Evolutionary conservation across 2,888 invertebrate genomes (phyloP), one percentile per base, ranked within the genome.

Genomic region (Helicoverpa assulta): DNA sequence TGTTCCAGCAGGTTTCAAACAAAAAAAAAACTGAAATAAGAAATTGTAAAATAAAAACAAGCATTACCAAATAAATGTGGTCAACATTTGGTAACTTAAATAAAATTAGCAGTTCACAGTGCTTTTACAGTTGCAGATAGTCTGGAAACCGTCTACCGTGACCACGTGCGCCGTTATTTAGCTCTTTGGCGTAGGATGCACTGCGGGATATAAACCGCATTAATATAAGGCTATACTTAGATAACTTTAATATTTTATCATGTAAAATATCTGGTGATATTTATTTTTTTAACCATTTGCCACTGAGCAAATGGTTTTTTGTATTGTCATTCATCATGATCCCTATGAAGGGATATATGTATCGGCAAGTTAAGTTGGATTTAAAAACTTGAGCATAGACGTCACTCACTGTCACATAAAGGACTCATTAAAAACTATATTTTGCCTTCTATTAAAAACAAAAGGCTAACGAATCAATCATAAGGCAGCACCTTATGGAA

Each of bases 121-220:
- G 55, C 21, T 55, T 64, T 78, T 67, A 67, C 67, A 75, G 77
- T 80, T 65, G 55, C 55, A 52, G 64, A 52, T 52, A 60, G 63
- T 65, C 53, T 80, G 53, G 55, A 47, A 62, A 43, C n/a, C 77
- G 58, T 62, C 43, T 47, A 78, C 55, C 80, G 80, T 78, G 67
- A 75, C 80, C 64, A 65, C 57, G 76, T 61, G 70, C 58, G 57
- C 77, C 80, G 76, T 78, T 79, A 80, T 64, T 70, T 68, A 66
- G 43, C 19, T 66, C 59, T 26, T 43, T 29, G 60, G 51, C 72
- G 52, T 65, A 70, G 75, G 66, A 66, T 65, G 53, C 51, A 21
- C 50, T 14, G 53, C 61, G 54, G 61, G 73, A 40, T 59, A 51
- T 47, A 55, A 37, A 47, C 51, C 21, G 43, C 37, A 19, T 18